Evolutionary conservation across 2,113 vertebrate genomes (phyloP), one percentile per base, ranked within the genome.

Genomic region (Sarotherodon lohbergeri): DNA sequence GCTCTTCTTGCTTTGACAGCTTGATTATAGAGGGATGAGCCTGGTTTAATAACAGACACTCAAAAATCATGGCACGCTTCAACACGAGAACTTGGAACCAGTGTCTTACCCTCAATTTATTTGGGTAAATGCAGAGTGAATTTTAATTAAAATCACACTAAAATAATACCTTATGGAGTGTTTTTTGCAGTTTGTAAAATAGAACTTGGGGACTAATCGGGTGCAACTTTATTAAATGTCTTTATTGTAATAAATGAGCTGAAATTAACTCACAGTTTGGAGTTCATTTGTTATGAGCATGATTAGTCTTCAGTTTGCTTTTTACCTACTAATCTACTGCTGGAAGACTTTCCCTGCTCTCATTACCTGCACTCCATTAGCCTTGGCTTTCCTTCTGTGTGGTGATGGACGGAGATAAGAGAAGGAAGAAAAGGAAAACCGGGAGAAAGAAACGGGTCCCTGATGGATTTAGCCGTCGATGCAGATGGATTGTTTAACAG

Each of bases 401-500:
- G 9, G 1, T 55, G 78, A 68, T 27, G 76, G 27, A 7, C 19
- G 1, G 1, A 9, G 54, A 85, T 22, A 16, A n/a, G 81, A 59
- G 19, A 4, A 27, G 41, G 13, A 50, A 16, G 13, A 8, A 4
- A 27, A 19, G 9, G 5, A 52, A 43, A 54, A 11, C 1, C 1
- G 1, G 12, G 68, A 71, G 56, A 29, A 24, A 17, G 83, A 34
- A 24, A 48, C 39, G 3, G 1, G 36, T 48, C 61, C 6, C 43
- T 73, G 86, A 90, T 80, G 59, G 81, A 88, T 90, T 55, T 9
- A 7, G 34, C 24, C 41, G 39, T 78, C 52, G 22, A 55, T 73
- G 32, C 79, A 32, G 79, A 82, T 2, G 43, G 52, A 6, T 1
- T 2, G 3, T 82, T 59, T 56, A 87, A 78, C 56, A 66, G 63